Conservation (phyloP, 2,888 invertebrate species). For the Agrilus biguttatus region DNA sequence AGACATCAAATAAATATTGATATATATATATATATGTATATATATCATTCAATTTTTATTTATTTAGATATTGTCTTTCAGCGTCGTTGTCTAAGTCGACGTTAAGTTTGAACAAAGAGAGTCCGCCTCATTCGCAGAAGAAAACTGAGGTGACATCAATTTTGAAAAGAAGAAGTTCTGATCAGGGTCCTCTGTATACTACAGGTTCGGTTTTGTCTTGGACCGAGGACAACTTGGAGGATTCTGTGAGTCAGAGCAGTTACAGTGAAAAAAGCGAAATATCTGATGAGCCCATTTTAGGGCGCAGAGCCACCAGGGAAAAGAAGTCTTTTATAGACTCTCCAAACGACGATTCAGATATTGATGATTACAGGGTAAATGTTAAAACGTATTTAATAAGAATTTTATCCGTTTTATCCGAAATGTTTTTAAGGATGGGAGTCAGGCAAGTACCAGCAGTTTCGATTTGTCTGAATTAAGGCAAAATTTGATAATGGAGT, state of each 20-base stretch:
- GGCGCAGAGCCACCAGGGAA: constrained; percentile 48
- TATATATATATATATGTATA: neutral
- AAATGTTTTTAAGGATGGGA: constrained; percentile 39
- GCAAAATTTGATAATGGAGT: constrained; percentile 56
- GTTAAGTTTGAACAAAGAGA: constrained; percentile 11
- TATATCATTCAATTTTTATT: neutral
- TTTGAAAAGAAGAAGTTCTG: constrained; percentile 38
- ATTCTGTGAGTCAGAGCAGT: constrained; percentile 52
- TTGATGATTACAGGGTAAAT: constrained; percentile 49
- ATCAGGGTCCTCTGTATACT: constrained; percentile 34
- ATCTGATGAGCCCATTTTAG: constrained; percentile 53
- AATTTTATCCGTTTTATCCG: neutral
- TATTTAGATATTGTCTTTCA: constrained; percentile 1
- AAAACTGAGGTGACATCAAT: constrained; percentile 40
- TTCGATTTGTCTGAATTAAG: constrained; percentile 56
- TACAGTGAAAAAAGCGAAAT: constrained; percentile 49
- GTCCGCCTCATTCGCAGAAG: constrained; percentile 26
- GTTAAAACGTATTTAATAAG: constrained; percentile 3
- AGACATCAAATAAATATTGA: too few species aligned
- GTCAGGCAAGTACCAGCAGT: constrained; percentile 45
- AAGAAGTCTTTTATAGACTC: constrained; percentile 38
- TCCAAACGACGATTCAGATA: constrained; percentile 62
- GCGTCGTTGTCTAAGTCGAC: neutral
- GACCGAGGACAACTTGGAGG: constrained; percentile 43
- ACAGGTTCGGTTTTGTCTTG: constrained; percentile 30